Evolutionary conservation across 2,113 vertebrate genomes (phyloP).

Genomic region (Scolopax mira): DNA sequence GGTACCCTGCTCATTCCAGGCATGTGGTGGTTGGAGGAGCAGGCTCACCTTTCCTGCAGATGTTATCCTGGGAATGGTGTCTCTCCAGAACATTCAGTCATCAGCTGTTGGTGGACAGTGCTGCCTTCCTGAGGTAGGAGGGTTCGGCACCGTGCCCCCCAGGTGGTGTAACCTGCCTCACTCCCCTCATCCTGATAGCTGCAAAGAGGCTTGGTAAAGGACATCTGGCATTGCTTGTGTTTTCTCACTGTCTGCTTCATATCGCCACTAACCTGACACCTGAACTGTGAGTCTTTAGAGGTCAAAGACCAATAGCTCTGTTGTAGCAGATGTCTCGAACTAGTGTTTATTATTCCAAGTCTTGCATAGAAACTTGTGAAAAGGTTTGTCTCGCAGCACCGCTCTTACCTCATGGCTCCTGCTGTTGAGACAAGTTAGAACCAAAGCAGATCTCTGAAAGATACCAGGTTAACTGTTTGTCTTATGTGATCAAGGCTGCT

Average conservation of each 20-base stretch:
- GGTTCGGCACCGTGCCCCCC: fast-evolving
- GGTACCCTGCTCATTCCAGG: neutral
- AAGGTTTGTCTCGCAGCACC: neutral
- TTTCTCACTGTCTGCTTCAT: conserved; percentile 27
- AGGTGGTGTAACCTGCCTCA: neutral
- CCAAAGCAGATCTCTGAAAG: neutral
- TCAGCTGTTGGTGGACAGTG: neutral
- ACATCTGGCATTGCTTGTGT: neutral
- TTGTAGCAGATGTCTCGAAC: neutral
- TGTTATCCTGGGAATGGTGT: fast-evolving
- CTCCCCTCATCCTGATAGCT: neutral
- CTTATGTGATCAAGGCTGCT: neutral
- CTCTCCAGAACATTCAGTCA: neutral
- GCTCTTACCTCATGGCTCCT: neutral
- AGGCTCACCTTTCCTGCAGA: neutral
- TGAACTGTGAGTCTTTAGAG: neutral
- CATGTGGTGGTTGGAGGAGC: neutral
- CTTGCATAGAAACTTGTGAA: neutral
- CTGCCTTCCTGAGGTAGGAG: neutral
- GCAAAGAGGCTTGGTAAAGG: neutral
- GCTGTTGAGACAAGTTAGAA: neutral
- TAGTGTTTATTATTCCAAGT: neutral
- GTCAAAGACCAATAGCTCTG: neutral
- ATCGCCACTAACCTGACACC: conserved; percentile 8
- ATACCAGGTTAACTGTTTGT: neutral